Evolutionary conservation across 2,888 invertebrate species (phyloP), one percentile per base, ranked within the genome.

Genomic region (Idaea biselata): DNA sequence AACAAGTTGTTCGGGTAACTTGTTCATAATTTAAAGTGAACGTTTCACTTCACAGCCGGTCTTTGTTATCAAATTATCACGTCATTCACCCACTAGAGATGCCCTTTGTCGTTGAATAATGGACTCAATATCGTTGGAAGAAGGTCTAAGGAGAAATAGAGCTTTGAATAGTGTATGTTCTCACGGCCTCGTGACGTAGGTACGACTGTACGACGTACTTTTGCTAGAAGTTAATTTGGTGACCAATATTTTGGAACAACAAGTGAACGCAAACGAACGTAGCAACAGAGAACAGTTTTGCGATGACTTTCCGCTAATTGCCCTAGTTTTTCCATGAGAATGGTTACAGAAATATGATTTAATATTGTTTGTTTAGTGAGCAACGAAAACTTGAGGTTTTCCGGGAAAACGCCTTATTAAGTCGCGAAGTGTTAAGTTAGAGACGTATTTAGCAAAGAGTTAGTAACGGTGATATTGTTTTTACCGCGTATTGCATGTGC

Each of bases 31-130:
- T 81, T 73, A 72, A 77, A 70, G 68, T 67, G 69, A 73, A 70
- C 69, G 67, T 72, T 71, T 71, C 68, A 61, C 65, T 75, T 72
- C 68, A 83, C 81, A 87, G 75, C 64, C 66, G 64, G 63, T 72
- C 85, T 78, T 87, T 89, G 89, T 89, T 87, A 74, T 73, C 69
- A 75, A 86, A 86, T 89, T 89, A 89, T 71, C 88, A 81, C 80
- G 68, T 80, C 71, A 71, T 68, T 68, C 69, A 68, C 67, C 63
- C 62, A 54, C 57, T 44, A 55, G 54, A 66, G 59, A 59, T 57
- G 60, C 60, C 60, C 64, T 65, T 60, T 57, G 18, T 61, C 63
- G 59, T 61, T 56, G 18, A 25, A 62, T 62, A 62, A 59, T 58
- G 31, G 60, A 18, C 62, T 61, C 11, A 25, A 61, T 17, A 25